Conservation (phyloP, 2,113 vertebrate species). For the Peromyscus maniculatus region DNA sequence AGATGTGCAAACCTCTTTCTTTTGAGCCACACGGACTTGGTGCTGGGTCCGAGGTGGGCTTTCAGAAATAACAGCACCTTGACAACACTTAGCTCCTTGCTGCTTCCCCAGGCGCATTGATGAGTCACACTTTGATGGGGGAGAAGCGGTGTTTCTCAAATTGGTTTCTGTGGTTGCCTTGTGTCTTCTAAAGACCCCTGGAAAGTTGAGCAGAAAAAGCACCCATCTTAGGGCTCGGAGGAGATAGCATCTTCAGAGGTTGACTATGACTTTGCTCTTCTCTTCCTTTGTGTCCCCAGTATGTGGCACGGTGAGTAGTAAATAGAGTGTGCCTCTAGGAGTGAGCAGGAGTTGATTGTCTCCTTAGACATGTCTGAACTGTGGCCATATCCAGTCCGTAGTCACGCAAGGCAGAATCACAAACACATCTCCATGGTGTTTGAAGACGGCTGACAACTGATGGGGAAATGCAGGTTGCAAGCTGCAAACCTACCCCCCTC, state of each 20-base stretch:
- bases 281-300: neutral
- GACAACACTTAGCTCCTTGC: neutral
- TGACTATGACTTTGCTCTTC: neutral
- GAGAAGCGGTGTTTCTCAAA: neutral
- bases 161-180: conserved; percentile 4
- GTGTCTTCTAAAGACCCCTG: conserved; percentile 11
- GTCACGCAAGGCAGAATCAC: neutral
- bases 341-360: too few species aligned
- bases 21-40: conserved; percentile 23
- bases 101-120: neutral
- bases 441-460: neutral
- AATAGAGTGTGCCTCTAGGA: neutral
- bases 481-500: accelerated
- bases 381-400: neutral
- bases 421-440: accelerated
- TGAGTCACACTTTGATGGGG: neutral
- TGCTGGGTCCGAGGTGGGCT: conserved; percentile 12
- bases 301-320: neutral
- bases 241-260: neutral
- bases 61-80: conserved; percentile 30
- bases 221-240: neutral
- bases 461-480: neutral
- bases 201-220: neutral
- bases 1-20: conserved; percentile 36
- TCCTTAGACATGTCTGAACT: neutral